Evolutionary conservation across 2,888 invertebrate species (phyloP), one percentile per base, ranked within the genome.

Genomic region (Aleiodes alternator): DNA sequence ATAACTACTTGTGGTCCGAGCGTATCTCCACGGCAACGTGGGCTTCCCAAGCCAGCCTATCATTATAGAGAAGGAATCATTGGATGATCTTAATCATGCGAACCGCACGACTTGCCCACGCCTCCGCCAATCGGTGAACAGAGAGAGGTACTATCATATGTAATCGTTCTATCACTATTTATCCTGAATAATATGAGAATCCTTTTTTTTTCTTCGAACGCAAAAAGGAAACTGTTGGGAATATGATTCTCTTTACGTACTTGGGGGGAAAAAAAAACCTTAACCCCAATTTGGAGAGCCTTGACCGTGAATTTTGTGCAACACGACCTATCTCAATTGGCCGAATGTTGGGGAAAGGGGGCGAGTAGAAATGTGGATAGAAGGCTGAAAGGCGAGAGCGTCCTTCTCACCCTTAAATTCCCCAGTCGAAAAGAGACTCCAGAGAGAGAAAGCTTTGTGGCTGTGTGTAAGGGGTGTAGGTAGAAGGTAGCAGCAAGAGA

Each of bases 11-110:
- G 61, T 68, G 74, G 66, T 61, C 57, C 51, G 31, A 69, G 56
- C 76, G 72, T 23, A 80, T 76, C 80, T 80, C 80, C 80, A 80
- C 82, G 80, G 82, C 82, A 83, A 81, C 83, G 81, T 83, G 76
- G 59, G n/a, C 80, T 68, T 68, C 78, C 75, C 72, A 76, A 80
- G 80, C 82, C 78, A 83, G 85, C 86, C 88, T 87, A 88, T 88
- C 88, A 88, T 89, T 89, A 88, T 88, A 89, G 87, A 88, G 88
- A 88, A 88, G 88, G 86, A 88, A 88, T 89, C 89, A 89, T 89
- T 88, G 89, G 89, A 88, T 89, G 88, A 87, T 89, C 88, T 89
- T 88, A 89, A 89, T 88, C 88, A 88, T 88, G 87, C 87, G 86
- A 88, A 86, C 85, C 86, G 85, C 85, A 87, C 87, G 84, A 84